phyloP scores from a whole-genome alignment of 2,888 invertebrate species.

The Melanotus villosus region DNA sequence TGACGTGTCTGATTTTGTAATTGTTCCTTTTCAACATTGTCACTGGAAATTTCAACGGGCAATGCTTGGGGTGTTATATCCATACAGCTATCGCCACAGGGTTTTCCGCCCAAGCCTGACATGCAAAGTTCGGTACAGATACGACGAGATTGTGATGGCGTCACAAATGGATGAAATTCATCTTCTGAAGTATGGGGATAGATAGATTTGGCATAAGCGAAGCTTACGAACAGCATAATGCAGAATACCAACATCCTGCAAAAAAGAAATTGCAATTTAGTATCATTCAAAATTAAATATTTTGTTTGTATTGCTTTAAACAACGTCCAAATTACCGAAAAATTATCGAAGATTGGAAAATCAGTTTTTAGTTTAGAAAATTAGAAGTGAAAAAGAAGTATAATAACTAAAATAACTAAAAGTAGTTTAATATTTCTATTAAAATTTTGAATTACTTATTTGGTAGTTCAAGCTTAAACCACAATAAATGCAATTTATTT shows the following conservation, averaged over 20 bases:
- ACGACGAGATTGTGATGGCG: conserved; percentile 60
- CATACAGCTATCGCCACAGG: conserved; percentile 71
- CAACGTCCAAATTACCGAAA: too few relatives aligned
- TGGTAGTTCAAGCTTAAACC: too few relatives aligned
- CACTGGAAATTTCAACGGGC: conserved; percentile 41
- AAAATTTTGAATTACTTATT: too few relatives aligned
- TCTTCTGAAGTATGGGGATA: conserved; percentile 55
- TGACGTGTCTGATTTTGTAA: conserved; percentile 66
- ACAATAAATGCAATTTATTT: too few relatives aligned
- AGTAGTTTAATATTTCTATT: too few relatives aligned
- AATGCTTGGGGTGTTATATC: conserved; percentile 71
- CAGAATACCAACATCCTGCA: conserved; percentile 43
- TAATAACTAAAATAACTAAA: too few relatives aligned
- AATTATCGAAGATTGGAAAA: too few relatives aligned
- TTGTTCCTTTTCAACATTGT: conserved; percentile 38
- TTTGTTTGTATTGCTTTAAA: too few relatives aligned
- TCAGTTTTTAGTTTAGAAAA: too few relatives aligned
- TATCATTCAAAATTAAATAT: too few relatives aligned
- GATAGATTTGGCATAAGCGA: conserved; percentile 52
- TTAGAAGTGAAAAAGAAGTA: too few relatives aligned
- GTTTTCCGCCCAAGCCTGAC: conserved; percentile 70
- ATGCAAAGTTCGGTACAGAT: conserved; percentile 67
- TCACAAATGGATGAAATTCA: conserved; percentile 61
- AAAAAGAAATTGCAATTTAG: too few relatives aligned
- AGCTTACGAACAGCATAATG: conserved; percentile 52